Evolutionary conservation across 1,140 invertebrate genomes (phyloP), one percentile per base, ranked within the genome.

Genomic region (Heliconius hermathena): DNA sequence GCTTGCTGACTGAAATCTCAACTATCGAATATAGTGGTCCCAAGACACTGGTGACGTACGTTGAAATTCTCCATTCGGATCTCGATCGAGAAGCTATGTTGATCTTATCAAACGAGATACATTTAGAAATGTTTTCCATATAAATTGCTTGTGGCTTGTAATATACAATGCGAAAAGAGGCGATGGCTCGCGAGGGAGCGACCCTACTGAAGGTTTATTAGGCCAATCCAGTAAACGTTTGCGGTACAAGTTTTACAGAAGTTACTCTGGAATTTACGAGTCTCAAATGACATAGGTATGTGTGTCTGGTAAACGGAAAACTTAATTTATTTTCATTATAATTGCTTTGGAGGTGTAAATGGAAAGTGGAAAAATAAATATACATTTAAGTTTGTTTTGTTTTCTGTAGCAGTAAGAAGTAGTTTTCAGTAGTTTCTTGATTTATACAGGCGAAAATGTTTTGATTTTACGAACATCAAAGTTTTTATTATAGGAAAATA

Each of bases 101-200:
- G 84, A 87, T 87, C 87, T 88, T 90, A 91, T 90, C 87, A 83
- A 83, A 85, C 86, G 85, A 84, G 86, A 88, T 87, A 90, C 85
- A 90, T 90, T 90, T 87, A 85, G 85, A 91, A 85, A 81, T 84
- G 90, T 89, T 91, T 91, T 87, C 88, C 90, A 91, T 91, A 90
- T 91, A 91, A 90, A 91, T 91, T 89, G 90, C 85, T 85, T 82
- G 85, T 85, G 85, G 85, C 82, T 82, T 86, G 82, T 89, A 87
- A 89, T 88, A 85, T 85, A 86, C 83, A 85, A 84, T 83, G 82
- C 83, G 86, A 84, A 86, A 86, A 84, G 84, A 85, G 86, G 76
- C 82, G 84, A 91, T 88, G 81, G 86, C 83, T 83, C 88, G 81
- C 90, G 82, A 85, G 90, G 88, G 88, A 90, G 82, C 78, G 76